Evolutionary conservation across 2,113 vertebrate species (phyloP), one percentile per base, ranked within the genome.

Genomic region (Phyllopteryx taeniolatus): DNA sequence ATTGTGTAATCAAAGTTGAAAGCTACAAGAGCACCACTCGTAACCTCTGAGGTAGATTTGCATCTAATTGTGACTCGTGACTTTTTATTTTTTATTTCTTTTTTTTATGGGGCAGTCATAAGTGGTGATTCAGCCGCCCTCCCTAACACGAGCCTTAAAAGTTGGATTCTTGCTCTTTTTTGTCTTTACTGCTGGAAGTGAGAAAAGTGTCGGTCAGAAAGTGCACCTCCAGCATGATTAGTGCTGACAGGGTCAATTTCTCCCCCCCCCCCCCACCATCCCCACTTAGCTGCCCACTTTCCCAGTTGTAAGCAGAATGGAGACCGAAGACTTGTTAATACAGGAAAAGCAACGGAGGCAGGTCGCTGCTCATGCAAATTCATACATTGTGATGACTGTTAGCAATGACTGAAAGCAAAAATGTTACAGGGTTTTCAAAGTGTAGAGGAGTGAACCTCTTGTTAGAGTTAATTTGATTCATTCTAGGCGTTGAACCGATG

Each of bases 281-380:
- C 83, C 72, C 73, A 84, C 76, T 85, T 79, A 79, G 59, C 81
- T 53, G 66, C 62, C 76, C 62, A 66, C 70, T 82, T 85, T 84
- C 78, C 56, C 54, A 46, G 42, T 69, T 74, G 78, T 82, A 83
- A 87, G 79, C 84, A 82, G 68, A 82, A 79, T 60, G 73, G 67
- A 79, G 68, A 33, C 46, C 68, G 68, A 66, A 42, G 78, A 77
- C 51, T 82, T 86, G 82, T 87, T 87, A 90, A 89, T 87, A 84
- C 83, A 74, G 27, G 51, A 42, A 74, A 78, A 86, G 84, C 81
- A 74, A 83, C 70, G 66, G 56, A 54, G 47, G 33, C 20, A 60
- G 27, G 11, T 6, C 13, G 6, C 13, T 17, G 35, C 33, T 62
- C 14, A 62, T 39, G 15, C 33, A 39, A 62, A 39, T 62, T 62